Evolutionary conservation across 2,113 vertebrate species (phyloP), one percentile per base, ranked within the genome.

Genomic region (Shinisaurus crocodilurus): DNA sequence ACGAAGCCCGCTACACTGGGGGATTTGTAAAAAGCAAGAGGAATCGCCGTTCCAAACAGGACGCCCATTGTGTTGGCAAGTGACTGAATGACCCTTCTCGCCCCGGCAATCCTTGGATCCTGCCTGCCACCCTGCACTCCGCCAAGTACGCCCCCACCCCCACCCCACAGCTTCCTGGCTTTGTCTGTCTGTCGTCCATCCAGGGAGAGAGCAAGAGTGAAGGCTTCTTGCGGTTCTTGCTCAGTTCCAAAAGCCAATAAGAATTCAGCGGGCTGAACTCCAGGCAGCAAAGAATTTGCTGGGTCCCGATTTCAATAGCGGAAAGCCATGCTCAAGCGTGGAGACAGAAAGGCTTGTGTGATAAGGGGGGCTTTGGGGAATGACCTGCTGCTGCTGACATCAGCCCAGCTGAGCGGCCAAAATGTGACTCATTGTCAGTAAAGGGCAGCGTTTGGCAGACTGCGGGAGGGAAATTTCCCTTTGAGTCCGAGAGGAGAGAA

Each of bases 341-440:
- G 32, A 65, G 29, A 67, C 15, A 88, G 37, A 65, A 87, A 88
- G 13, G 40, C 60, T 80, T 88, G 87, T 80, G 87, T 50, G 60
- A 50, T 48, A 34, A 48, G 15, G 29, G 32, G 75, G 32, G 8
- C 6, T 32, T 13, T 50, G 87, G 76, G 60, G 6, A 37, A 6
- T 34, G 20, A 37, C 60, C 87, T 34, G 50, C 48, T 75, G 43
- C 50, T 1, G 37, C 86, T 87, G 86, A 79, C 74, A 43, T 48
- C 57, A 23, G 57, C 37, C 74, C 10, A 25, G 29, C 13, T 60
- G 5, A 45, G 29, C 9, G 29, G 87, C 76, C 76, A 80, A 88
- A 16, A 27, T 50, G 75, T 88, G 87, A 88, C 32, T 88, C 87
- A 80, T 50, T 0, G 1, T 15, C 12, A 18, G 25, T 1, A 25